Conservation (phyloP, 1,140 invertebrate species). For the Heliconius himera region DNA sequence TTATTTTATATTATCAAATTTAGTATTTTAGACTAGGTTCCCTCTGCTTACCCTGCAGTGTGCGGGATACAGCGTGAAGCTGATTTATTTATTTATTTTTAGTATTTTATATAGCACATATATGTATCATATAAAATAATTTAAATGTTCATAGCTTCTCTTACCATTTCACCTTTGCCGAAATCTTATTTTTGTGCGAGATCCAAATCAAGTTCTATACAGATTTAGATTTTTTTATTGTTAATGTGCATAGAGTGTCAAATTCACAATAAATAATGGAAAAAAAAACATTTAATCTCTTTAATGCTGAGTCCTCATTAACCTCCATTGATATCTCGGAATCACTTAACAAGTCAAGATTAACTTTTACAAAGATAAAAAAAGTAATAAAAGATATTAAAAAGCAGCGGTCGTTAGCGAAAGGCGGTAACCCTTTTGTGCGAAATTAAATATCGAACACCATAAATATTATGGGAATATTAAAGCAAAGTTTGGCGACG, state of each 20-base stretch:
- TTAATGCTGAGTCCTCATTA: conserved; percentile 46
- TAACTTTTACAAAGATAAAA: conserved; percentile 42
- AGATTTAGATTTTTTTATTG: no score
- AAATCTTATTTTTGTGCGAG: no score
- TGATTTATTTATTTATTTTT: no score
- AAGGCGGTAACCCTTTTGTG: conserved; percentile 64
- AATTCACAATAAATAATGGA: background rate
- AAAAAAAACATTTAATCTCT: background rate
- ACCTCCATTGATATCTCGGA: conserved; percentile 58
- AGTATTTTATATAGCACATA: no score
- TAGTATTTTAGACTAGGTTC: no score
- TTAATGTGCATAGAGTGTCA: background rate
- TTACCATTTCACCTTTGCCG: no score
- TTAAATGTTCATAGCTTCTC: no score
- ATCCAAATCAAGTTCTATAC: no score
- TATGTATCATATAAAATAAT: no score
- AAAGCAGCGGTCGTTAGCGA: conserved; percentile 55
- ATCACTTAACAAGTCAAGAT: conserved; percentile 68
- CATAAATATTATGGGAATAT: conserved; percentile 62
- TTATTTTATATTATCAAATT: no score
- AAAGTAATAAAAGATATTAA: conserved; percentile 45
- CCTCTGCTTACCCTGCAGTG: no score
- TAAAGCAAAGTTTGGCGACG: conserved; percentile 39
- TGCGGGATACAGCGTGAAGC: no score
- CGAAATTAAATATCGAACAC: conserved; percentile 48